Percentiles rank a stretch among this genome's conserved stretches.
Conservation (phyloP, 64 coral and sea anemone genomes). For the Actinia equina region DNA sequence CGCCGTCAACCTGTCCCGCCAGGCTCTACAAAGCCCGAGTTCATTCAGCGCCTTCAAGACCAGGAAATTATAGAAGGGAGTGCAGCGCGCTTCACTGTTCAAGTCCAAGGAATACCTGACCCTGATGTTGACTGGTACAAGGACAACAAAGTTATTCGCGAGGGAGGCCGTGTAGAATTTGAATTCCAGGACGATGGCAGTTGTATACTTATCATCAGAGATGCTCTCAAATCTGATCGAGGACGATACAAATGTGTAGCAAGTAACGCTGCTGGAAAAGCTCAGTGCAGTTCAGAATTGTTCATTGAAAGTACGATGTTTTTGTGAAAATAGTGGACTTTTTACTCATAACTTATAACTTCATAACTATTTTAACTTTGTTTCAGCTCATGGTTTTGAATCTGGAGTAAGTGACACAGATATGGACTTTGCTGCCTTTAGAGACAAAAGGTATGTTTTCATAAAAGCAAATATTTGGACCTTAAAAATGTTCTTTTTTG, state of each 20-base stretch:
- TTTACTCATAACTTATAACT: not conserved
- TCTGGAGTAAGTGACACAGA: conserved; percentile 76
- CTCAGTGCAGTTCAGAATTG: conserved; percentile 90
- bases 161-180: conserved; percentile 82
- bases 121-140: conserved; percentile 98
- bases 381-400: conserved; percentile 92
- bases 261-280: conserved; percentile 81
- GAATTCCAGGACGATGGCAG: conserved; percentile 76
- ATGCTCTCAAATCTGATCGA: conserved; percentile 68
- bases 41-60: conserved; percentile 93
- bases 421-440: conserved; percentile 44
- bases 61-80: conserved; percentile 93
- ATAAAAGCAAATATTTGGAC: not conserved
- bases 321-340: not conserved
- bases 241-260: conserved; percentile 97
- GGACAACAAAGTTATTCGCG: conserved; percentile 81
- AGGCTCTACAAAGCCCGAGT: conserved; percentile 67
- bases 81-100: conserved; percentile 84
- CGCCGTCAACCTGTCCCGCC: conserved; percentile 72
- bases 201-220: conserved; percentile 83
- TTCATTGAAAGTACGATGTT: conserved; percentile 90
- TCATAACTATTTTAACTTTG: not conserved
- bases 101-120: conserved; percentile 88
- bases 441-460: conserved; percentile 7
- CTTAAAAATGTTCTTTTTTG: no score